Percentiles rank a stretch among this genome's conserved stretches.
Evolutionary conservation across 53 echinoderm and acorn worm genomes (phyloP).

Genomic region (Glandiceps talaboti): DNA sequence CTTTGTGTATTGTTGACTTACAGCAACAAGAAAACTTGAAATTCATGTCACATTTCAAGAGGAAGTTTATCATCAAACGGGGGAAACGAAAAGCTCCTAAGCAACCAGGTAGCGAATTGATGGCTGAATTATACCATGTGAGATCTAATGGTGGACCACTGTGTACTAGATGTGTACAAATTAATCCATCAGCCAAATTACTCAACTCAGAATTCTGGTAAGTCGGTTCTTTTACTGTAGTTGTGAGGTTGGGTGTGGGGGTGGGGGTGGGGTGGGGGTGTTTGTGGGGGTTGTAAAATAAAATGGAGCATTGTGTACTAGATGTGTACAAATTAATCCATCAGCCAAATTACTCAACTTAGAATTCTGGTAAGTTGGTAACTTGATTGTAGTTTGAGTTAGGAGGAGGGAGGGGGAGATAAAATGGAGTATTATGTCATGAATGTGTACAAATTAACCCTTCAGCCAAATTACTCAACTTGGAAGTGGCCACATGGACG

Average conservation of each 20-base stretch:
- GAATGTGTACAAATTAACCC: conserved; percentile 87
- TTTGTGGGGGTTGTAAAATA: conserved; percentile 20
- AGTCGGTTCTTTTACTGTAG: no score
- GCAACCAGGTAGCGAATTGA: conserved; percentile 37
- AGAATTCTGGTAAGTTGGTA: conserved; percentile 92
- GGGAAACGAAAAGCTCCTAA: conserved; percentile 43
- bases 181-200: conserved; percentile 79
- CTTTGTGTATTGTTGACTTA: no score
- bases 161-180: conserved; percentile 81
- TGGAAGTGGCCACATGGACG: no score
- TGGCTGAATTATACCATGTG: conserved; percentile 70
- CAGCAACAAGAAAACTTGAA: conserved; percentile 99
- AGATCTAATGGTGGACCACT: conserved; percentile 76
- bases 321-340: conserved; percentile 86
- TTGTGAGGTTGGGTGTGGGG: no score
- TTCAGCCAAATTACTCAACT: conserved; percentile 83
- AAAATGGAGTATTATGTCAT: no score
- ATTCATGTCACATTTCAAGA: conserved; percentile 97
- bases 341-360: conserved; percentile 89
- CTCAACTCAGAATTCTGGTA: conserved; percentile 99
- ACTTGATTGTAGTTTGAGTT: no score
- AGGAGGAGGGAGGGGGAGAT: no score
- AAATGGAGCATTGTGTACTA: conserved; percentile 79
- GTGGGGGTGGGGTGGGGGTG: neutral
- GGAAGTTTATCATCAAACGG: conserved; percentile 82